Conservation (phyloP, 2,888 invertebrate genomes). For the Drosophila monieri region DNA sequence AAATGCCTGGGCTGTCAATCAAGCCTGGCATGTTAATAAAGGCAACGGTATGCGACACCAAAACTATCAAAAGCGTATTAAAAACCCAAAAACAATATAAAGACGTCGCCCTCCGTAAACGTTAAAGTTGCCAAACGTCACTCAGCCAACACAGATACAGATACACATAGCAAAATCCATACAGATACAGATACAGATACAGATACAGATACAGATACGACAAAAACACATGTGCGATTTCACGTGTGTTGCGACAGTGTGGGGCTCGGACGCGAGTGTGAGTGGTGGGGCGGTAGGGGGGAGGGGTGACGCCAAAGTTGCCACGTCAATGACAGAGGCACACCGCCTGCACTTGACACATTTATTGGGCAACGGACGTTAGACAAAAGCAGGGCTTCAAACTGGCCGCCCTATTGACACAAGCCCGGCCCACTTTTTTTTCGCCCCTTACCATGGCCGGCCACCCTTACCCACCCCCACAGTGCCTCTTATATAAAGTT, state of each 20-base stretch:
- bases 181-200: slow-evolving; percentile 12
- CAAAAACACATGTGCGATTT: slow-evolving; percentile 21
- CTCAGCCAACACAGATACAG: slow-evolving; percentile 17
- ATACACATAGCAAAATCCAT: not conserved
- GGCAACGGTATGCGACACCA: slow-evolving; percentile 27
- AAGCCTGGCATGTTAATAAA: slow-evolving; percentile 50
- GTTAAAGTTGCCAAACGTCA: slow-evolving; percentile 55
- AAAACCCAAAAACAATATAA: slow-evolving; percentile 21
- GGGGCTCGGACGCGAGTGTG: not conserved
- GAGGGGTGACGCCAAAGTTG: slow-evolving; percentile 53
- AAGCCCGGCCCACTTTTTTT: slow-evolving; percentile 20
- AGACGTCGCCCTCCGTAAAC: slow-evolving; percentile 14
- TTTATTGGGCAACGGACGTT: slow-evolving; percentile 70
- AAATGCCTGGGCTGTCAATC: slow-evolving; percentile 46
- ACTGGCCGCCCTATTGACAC: slow-evolving; percentile 53
- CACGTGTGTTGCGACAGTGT: slow-evolving; percentile 32
- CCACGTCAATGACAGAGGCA: slow-evolving; percentile 74
- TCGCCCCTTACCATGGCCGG: not conserved
- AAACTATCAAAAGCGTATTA: slow-evolving; percentile 49
- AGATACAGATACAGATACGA: not conserved
- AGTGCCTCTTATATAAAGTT: slow-evolving; percentile 45
- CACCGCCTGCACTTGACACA: slow-evolving; percentile 74
- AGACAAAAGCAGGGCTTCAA: slow-evolving; percentile 74
- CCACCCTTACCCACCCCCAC: not conserved
- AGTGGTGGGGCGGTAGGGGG: not conserved